Conservation (phyloP, 2,113 vertebrate species). For the Jacana jacana region DNA sequence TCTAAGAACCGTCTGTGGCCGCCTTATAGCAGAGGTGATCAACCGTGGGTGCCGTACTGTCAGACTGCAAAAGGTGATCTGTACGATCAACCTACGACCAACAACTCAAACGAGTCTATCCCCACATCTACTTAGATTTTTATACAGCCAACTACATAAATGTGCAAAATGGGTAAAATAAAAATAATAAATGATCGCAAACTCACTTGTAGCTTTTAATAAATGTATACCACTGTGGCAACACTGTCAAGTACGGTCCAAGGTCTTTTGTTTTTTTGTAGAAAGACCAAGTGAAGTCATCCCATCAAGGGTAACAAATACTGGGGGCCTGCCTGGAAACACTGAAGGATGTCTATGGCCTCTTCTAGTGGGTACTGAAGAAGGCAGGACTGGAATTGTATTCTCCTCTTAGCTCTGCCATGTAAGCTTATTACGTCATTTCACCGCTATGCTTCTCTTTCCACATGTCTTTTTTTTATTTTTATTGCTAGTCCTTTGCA, state of each 20-base stretch:
- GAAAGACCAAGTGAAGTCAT: background rate
- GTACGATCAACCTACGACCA: too few relatives aligned
- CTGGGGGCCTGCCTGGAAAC: background rate
- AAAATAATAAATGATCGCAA: background rate
- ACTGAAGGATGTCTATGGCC: background rate
- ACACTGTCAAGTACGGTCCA: background rate
- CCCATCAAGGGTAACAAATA: background rate
- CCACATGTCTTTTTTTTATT: background rate
- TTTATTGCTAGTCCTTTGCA: background rate
- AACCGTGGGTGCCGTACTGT: background rate
- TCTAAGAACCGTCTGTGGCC: background rate
- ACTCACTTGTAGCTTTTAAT: background rate
- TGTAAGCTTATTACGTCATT: background rate
- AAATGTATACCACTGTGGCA: background rate
- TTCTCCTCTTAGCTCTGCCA: background rate
- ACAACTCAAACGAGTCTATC: background rate
- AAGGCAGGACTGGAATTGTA: background rate
- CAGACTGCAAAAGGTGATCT: background rate
- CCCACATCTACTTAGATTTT: background rate
- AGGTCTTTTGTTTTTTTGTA: background rate
- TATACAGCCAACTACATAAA: background rate
- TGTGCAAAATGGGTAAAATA: background rate
- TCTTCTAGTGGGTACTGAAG: background rate
- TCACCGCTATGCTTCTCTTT: background rate
- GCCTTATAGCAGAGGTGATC: background rate